Percentiles rank a stretch among this genome's conserved stretches.
Evolutionary conservation across 1,140 invertebrate genomes (phyloP).

Genomic region (Dendrolimus punctatus): DNA sequence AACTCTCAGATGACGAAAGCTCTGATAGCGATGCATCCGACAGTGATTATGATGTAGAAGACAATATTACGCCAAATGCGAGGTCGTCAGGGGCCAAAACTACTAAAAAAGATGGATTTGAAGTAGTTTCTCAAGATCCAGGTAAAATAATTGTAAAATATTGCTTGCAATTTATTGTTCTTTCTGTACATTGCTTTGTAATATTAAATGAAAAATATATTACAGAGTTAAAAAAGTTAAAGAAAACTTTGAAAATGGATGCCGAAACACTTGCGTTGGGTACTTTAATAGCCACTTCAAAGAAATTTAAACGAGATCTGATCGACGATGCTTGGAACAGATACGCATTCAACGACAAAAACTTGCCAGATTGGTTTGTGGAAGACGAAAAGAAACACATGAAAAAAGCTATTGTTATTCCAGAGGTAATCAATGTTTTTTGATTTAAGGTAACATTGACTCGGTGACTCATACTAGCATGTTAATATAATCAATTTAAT

Average conservation of each 20-base stretch:
- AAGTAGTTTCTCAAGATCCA: slow-evolving; percentile 76
- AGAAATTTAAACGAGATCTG: slow-evolving; percentile 89
- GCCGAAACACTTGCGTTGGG: slow-evolving; percentile 91
- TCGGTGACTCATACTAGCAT: no score
- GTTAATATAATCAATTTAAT: no score
- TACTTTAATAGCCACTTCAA: slow-evolving; percentile 86
- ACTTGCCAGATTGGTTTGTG: slow-evolving; percentile 96
- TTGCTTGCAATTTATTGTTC: slow-evolving; percentile 1
- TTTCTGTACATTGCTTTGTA: slow-evolving; percentile 2
- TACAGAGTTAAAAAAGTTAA: slow-evolving; percentile 57
- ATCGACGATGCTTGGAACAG: slow-evolving; percentile 93
- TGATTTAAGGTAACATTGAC: no score
- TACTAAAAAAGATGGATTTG: slow-evolving; percentile 75
- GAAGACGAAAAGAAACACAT: slow-evolving; percentile 95
- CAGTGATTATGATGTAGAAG: slow-evolving; percentile 78
- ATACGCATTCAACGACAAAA: slow-evolving; percentile 89
- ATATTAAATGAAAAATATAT: slow-evolving; percentile 8
- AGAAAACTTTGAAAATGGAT: slow-evolving; percentile 84
- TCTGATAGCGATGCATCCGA: slow-evolving; percentile 67
- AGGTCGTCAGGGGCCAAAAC: slow-evolving; percentile 44
- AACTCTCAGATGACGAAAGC: slow-evolving; percentile 45
- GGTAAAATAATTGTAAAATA: slow-evolving; percentile 34
- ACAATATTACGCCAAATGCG: slow-evolving; percentile 36
- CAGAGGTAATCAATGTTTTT: slow-evolving; percentile 72
- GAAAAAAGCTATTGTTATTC: slow-evolving; percentile 83